A percentile compares a stretch with the other conserved stretches of the same genome.
Conservation (phyloP, 1,140 invertebrate species). For the Tetragnatha versicolor region DNA sequence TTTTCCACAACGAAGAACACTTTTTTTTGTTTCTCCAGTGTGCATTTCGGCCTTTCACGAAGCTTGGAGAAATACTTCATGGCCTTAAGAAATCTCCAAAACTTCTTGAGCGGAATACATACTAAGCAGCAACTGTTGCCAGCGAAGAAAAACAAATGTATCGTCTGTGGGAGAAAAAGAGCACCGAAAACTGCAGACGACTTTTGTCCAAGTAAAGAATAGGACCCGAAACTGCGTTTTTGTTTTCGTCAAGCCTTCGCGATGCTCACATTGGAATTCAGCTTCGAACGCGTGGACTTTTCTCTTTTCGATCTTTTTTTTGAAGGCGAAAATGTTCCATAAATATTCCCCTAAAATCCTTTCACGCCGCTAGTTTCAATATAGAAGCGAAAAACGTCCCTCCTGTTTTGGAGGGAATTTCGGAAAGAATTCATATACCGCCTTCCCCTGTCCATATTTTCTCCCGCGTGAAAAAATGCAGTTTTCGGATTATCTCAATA, state of each 20-base stretch:
- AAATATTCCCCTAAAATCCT: conserved; percentile 24
- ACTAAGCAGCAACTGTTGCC: conserved; percentile 29
- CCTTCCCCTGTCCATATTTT: no score
- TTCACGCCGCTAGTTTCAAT: conserved; percentile 6
- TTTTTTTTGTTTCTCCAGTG: no score
- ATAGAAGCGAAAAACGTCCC: background rate
- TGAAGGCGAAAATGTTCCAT: conserved; percentile 18
- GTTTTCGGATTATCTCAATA: background rate
- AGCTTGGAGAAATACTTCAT: conserved; percentile 11
- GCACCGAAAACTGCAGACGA: background rate
- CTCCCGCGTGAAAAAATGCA: no score
- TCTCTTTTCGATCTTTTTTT: background rate
- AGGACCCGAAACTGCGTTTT: background rate
- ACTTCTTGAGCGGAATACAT: conserved; percentile 11
- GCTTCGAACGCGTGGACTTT: background rate
- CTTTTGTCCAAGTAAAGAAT: background rate
- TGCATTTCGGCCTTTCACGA: background rate
- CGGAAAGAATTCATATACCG: background rate
- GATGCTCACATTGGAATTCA: conserved; percentile 17
- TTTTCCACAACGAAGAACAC: no score
- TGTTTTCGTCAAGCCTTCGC: background rate
- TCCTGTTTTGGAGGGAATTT: no score
- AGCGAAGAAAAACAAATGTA: conserved; percentile 5
- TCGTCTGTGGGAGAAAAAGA: background rate
- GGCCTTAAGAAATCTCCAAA: conserved; percentile 8